A percentile compares a stretch with the other conserved stretches of the same genome.
phyloP scores from a whole-genome alignment of 1,140 invertebrate genomes.

The Venustaconcha ellipsiformis region DNA sequence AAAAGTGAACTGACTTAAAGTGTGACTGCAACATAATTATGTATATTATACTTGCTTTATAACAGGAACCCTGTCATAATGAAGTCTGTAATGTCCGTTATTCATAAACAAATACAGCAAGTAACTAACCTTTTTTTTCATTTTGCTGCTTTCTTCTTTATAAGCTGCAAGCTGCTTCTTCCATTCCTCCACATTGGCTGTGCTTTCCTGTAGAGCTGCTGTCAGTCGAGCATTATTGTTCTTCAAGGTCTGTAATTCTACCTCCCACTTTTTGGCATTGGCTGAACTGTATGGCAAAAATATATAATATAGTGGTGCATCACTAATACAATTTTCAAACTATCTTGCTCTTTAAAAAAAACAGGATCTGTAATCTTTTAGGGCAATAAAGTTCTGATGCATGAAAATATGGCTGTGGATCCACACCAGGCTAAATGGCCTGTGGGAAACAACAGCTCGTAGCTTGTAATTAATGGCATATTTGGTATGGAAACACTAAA shows the following conservation, averaged over 20 bases:
- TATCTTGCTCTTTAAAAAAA: too few relatives aligned
- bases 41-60: neutral
- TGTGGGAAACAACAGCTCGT: too few relatives aligned
- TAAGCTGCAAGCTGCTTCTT: slow-evolving; percentile 95
- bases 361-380: too few relatives aligned
- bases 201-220: slow-evolving; percentile 95
- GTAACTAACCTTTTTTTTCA: slow-evolving; percentile 78
- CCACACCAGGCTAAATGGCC: too few relatives aligned
- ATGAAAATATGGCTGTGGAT: too few relatives aligned
- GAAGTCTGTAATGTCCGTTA: neutral
- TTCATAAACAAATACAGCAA: neutral
- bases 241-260: slow-evolving; percentile 95
- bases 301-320: too few relatives aligned
- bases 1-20: neutral
- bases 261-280: slow-evolving; percentile 98
- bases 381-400: too few relatives aligned
- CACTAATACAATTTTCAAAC: too few relatives aligned
- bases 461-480: too few relatives aligned
- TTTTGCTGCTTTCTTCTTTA: slow-evolving; percentile 93
- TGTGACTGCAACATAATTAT: neutral
- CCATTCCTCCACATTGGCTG: slow-evolving; percentile 98
- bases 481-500: too few relatives aligned
- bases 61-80: neutral
- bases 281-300: slow-evolving; percentile 79
- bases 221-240: slow-evolving; percentile 96